phyloP scores from a whole-genome alignment of 2,113 vertebrate genomes.

The Pteronura brasiliensis region DNA sequence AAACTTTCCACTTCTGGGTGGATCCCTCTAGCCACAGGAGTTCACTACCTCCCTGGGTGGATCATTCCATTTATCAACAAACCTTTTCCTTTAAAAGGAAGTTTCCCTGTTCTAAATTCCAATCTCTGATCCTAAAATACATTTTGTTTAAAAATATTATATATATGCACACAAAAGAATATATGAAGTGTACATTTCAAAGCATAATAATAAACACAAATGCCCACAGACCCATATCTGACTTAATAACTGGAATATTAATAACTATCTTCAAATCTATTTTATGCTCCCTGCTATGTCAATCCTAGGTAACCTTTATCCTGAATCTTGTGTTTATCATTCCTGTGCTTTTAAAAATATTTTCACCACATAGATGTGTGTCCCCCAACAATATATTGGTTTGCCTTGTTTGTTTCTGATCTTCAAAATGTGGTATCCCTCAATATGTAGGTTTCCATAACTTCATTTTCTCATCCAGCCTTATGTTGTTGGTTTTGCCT shows the following conservation, averaged over 20 bases:
- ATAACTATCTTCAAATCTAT: not conserved
- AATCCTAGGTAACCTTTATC: not conserved
- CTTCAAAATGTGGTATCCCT: not conserved
- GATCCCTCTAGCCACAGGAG: not conserved
- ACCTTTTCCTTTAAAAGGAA: not conserved
- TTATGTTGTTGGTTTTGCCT: not conserved
- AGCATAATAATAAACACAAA: not conserved
- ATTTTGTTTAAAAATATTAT: not conserved
- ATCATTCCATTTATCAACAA: not conserved
- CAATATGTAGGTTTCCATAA: not conserved
- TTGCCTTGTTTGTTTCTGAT: not conserved
- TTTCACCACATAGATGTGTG: not conserved
- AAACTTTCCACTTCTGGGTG: not conserved
- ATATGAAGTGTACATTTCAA: not conserved
- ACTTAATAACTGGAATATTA: not conserved
- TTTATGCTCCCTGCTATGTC: not conserved
- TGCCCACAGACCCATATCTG: not conserved
- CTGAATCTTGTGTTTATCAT: not conserved
- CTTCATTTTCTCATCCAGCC: not conserved
- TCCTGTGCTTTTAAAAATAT: not conserved
- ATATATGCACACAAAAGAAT: not conserved
- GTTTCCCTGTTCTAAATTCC: not conserved
- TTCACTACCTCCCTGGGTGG: not conserved
- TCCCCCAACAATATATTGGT: not conserved
- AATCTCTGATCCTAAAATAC: not conserved